Conservation (phyloP, 2,797 vertebrate species). For the Semotilus atromaculatus region DNA sequence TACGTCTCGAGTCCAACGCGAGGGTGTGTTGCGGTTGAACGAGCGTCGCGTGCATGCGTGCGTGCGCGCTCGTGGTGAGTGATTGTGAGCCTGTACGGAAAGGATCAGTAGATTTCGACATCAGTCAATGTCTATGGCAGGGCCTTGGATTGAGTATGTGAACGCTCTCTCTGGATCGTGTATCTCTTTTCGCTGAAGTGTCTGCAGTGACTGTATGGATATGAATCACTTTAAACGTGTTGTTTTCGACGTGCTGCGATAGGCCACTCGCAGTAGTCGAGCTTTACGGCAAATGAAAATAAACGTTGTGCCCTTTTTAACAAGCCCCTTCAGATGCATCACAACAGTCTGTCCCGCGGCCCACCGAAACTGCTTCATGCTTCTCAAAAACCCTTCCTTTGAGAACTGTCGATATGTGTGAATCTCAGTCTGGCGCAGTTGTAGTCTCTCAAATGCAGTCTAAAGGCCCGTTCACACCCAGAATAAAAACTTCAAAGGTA, state of each 20-base stretch:
- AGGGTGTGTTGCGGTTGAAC: constrained; percentile 69
- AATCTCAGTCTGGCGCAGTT: not conserved
- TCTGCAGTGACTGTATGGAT: constrained; percentile 37
- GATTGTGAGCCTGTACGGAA: constrained; percentile 61
- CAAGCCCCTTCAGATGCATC: not conserved
- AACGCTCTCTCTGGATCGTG: constrained; percentile 15
- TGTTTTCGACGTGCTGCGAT: not conserved
- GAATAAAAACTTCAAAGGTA: not conserved
- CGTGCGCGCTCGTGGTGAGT: constrained; percentile 23
- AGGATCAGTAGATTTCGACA: constrained; percentile 77
- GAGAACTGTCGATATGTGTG: not conserved
- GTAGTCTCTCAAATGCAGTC: not conserved
- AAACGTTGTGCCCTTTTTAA: constrained; percentile 6
- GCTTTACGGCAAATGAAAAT: constrained; percentile 21
- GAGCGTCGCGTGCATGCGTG: constrained; percentile 28
- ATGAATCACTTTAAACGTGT: constrained; percentile 29
- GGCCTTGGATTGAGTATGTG: constrained; percentile 43
- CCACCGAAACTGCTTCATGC: not conserved
- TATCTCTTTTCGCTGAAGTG: constrained; percentile 5
- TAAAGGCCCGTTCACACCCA: not conserved
- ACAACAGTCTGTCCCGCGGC: not conserved
- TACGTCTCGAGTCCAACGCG: constrained; percentile 51
- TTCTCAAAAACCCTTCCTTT: constrained; percentile 8
- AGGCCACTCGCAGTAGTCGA: not conserved
- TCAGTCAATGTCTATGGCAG: constrained; percentile 70